These are phyloP conservation scores for Macrotrachela quadricornifera DNA, from an alignment of 1,140 invertebrate species.

Conservation along the genomic window DNA sequence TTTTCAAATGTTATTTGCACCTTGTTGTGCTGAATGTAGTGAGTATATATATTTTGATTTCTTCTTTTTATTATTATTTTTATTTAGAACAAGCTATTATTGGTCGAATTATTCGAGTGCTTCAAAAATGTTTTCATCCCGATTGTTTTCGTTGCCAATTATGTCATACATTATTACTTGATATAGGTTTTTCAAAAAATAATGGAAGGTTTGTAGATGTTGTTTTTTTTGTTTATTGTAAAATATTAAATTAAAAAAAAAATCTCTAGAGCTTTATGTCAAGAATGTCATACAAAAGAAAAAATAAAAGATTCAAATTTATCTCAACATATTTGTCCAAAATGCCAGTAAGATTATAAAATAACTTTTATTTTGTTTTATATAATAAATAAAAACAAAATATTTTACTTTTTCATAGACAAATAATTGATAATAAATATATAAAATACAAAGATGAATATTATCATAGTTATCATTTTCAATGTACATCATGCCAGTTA, in stretches of 20 bases:
- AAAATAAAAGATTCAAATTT: slow-evolving; percentile 83
- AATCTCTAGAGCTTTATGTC: slow-evolving; percentile 59
- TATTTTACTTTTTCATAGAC: neutral
- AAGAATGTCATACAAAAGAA: slow-evolving; percentile 81
- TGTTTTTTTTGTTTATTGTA: too few species aligned
- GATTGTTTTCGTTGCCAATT: slow-evolving; percentile 85
- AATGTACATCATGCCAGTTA: slow-evolving; percentile 65
- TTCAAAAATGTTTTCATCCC: slow-evolving; percentile 96
- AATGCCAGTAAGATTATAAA: slow-evolving; percentile 57
- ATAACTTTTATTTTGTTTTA: neutral
- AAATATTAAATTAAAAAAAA: too few species aligned
- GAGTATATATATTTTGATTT: slow-evolving; percentile 22
- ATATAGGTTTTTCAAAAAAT: slow-evolving; percentile 88
- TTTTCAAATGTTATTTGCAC: slow-evolving; percentile 91
- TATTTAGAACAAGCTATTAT: slow-evolving; percentile 69
- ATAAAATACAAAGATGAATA: slow-evolving; percentile 83
- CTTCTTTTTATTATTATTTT: slow-evolving; percentile 12
- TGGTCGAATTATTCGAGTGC: slow-evolving; percentile 88
- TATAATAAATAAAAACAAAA: too few species aligned
- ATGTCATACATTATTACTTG: slow-evolving; percentile 69
- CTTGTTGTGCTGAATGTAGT: slow-evolving; percentile 91
- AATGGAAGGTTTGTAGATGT: slow-evolving; percentile 32
- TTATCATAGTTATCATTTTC: slow-evolving; percentile 98
- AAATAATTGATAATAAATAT: slow-evolving; percentile 76
- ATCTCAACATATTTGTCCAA: slow-evolving; percentile 67